phyloP scores from a whole-genome alignment of 2,888 invertebrate species.

The Zygogramma bicolorata region DNA sequence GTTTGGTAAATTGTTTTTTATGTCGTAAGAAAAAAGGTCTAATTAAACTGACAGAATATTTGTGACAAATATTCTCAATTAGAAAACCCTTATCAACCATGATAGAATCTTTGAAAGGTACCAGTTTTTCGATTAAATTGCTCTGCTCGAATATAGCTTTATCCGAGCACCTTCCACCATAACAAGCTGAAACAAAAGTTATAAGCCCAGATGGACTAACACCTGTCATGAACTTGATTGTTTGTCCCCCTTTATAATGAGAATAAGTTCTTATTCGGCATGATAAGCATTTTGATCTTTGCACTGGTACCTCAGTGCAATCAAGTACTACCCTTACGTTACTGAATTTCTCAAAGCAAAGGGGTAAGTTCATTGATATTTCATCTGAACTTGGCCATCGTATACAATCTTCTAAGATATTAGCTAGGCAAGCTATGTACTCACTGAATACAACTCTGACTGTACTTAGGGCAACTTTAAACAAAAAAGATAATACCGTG shows the following conservation, averaged over 20 bases:
- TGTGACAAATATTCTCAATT: conserved; percentile 45
- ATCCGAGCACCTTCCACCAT: neutral
- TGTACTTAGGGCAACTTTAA: too few species aligned
- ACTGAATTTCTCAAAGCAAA: neutral
- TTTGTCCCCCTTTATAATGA: too few species aligned
- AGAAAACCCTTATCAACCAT: conserved; percentile 54
- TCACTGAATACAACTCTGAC: too few species aligned
- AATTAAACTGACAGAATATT: conserved; percentile 25
- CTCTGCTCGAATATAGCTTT: conserved; percentile 41
- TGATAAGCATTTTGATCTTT: neutral
- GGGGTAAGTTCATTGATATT: neutral
- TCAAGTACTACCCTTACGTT: neutral
- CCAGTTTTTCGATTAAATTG: conserved; percentile 33
- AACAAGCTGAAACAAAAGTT: neutral
- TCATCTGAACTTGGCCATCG: neutral
- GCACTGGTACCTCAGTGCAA: neutral
- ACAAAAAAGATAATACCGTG: too few species aligned
- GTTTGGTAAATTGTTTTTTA: neutral
- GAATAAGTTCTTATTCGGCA: neutral
- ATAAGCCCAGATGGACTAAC: neutral
- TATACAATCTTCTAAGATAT: too few species aligned
- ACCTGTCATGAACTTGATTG: neutral
- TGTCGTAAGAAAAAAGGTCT: conserved; percentile 36
- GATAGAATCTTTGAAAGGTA: conserved; percentile 41
- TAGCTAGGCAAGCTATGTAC: too few species aligned